Base-by-base conservation (phyloP, 1,140 invertebrate species). In the Maniola jurtina region DNA sequence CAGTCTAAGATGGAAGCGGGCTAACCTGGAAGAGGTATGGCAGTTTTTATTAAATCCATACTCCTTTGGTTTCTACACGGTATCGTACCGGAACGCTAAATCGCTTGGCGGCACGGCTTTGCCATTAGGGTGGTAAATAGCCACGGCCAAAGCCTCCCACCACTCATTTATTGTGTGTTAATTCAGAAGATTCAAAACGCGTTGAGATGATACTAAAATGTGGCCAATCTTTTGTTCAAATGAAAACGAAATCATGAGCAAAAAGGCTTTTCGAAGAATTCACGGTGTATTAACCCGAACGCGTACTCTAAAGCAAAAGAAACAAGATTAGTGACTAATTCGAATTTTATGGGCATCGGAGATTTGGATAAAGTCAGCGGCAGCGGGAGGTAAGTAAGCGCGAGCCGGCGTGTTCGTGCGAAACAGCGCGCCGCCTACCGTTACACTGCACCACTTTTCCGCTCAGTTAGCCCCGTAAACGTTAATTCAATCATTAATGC, bases 371-470 rank as follows among this genome's bases (percentile, higher is more conserved):
- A 75, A 61, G 67, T 68, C 54, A 48, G 54, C 58, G 54, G 63
- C 56, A 59, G 63, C 35, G 60, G 64, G 47, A 64, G 13, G 42
- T 45, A 69, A 60, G 63, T 69, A 64, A 36, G 66, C 71, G 73
- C 62, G 54, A 70, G 71, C 68, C 15, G 52, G 61, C 15, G 50
- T 45, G 52, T 6, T 80, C 82, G 77, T 83, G 82, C 82, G 83
- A 77, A 76, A 78, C 80, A 61, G 60, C 71, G 73, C 61, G 71
- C 56, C 69, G 63, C 68, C 84, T 79, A 88, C 83, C 85, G 85
- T 88, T 88, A 88, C 80, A 78, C 75, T 82, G 79, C 80, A 83
- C 80, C 77, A 86, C 68, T 84, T 84, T 72, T 62, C 68, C 66
- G 73, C 72, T 81, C 81, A 80, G 79, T 85, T 81, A 80, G 71